Evolutionary conservation across 2,113 vertebrate species (phyloP).

Genomic region (Ptychochromis oligacanthus): DNA sequence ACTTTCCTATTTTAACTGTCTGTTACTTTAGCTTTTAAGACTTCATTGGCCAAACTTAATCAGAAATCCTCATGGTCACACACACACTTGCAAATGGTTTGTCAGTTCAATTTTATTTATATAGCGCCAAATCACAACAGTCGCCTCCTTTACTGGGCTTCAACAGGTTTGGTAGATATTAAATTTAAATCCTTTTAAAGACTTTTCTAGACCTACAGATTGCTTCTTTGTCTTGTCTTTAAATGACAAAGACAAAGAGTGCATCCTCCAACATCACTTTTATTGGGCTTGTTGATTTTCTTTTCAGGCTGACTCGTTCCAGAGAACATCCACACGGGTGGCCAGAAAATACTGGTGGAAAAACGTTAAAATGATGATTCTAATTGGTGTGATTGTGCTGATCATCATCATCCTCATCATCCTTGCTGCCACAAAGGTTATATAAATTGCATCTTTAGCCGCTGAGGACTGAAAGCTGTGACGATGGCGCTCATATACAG

Average conservation of each 20-base stretch:
- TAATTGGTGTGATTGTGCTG: slow-evolving; percentile 77
- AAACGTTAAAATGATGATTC: slow-evolving; percentile 83
- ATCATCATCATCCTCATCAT: slow-evolving; percentile 82
- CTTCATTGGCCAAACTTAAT: background rate
- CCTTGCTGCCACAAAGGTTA: slow-evolving; percentile 78
- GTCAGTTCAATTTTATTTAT: too few species aligned
- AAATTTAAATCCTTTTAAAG: too few species aligned
- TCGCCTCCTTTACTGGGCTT: background rate
- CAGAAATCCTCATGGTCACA: background rate
- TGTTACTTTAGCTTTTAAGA: background rate
- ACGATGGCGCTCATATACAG: background rate
- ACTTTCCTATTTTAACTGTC: background rate
- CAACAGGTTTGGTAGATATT: background rate
- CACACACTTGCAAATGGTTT: background rate
- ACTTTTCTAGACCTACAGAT: too few species aligned
- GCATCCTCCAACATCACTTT: background rate
- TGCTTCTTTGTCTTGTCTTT: background rate
- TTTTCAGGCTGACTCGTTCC: slow-evolving; percentile 82
- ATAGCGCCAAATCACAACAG: too few species aligned
- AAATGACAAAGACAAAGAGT: background rate
- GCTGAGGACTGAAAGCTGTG: slow-evolving; percentile 12
- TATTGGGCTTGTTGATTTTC: slow-evolving; percentile 15
- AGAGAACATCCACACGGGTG: slow-evolving; percentile 76
- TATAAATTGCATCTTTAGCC: slow-evolving; percentile 45
- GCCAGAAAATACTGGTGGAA: slow-evolving; percentile 86